Evolutionary conservation across 2,797 vertebrate genomes (phyloP).

Genomic region (Neosilurus mollespiculum): DNA sequence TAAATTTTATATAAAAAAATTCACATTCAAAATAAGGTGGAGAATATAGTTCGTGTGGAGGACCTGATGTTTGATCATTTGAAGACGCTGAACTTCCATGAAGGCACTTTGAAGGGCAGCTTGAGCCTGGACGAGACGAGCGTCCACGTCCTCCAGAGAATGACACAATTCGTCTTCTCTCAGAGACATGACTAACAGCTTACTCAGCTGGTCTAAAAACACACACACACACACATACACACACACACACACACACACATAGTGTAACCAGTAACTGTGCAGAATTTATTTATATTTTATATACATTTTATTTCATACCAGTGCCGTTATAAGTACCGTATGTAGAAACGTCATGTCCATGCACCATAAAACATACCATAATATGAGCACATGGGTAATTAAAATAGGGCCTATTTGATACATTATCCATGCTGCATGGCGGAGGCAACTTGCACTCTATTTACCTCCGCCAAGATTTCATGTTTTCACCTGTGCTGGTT

Average conservation of each 20-base stretch:
- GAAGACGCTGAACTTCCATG: conserved; percentile 83
- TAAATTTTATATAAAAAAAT: too few relatives aligned
- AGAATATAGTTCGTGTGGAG: neutral
- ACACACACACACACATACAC: neutral
- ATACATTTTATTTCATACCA: too few relatives aligned
- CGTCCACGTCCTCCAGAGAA: conserved; percentile 81
- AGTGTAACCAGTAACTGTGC: neutral
- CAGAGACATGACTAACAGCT: conserved; percentile 84
- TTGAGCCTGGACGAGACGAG: conserved; percentile 79
- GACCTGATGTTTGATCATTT: conserved; percentile 88
- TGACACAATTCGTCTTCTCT: conserved; percentile 85
- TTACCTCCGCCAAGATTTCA: too few relatives aligned
- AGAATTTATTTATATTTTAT: neutral
- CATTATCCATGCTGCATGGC: too few relatives aligned
- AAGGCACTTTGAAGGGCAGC: conserved; percentile 82
- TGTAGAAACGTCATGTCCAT: too few relatives aligned
- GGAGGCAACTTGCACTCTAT: too few relatives aligned
- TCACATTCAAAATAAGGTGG: too few relatives aligned
- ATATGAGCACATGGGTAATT: too few relatives aligned
- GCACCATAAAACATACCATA: too few relatives aligned
- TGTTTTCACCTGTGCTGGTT: too few relatives aligned
- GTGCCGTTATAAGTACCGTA: neutral
- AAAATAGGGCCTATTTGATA: too few relatives aligned
- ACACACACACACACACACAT: conserved; percentile 6
- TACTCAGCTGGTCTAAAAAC: conserved; percentile 75